Evolutionary conservation across 2,888 invertebrate genomes (phyloP).

Genomic region (Syrista parreyssii): DNA sequence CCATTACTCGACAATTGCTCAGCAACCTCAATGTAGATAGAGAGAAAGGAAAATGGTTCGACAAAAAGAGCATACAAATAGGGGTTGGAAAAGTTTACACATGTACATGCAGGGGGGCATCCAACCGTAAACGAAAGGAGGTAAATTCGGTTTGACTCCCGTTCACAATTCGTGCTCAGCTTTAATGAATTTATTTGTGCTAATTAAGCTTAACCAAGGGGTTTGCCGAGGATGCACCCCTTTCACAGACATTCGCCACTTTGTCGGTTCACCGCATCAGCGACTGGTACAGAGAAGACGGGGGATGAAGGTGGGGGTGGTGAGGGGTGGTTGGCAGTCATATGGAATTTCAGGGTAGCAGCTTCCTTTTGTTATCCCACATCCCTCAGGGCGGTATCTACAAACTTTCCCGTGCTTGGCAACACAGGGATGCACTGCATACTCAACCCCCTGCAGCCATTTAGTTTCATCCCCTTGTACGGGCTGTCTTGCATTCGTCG

Average conservation of each 20-base stretch:
- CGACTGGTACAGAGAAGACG: neutral
- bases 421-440: neutral
- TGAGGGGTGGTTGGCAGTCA: neutral
- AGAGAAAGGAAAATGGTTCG: neutral
- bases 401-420: neutral
- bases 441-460: neutral
- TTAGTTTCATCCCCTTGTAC: neutral
- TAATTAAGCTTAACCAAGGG: constrained; percentile 19
- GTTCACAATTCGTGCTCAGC: constrained; percentile 3
- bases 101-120: neutral
- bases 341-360: neutral
- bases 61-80: neutral
- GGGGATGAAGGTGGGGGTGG: no score
- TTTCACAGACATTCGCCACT: neutral
- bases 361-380: neutral
- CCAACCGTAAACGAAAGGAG: neutral
- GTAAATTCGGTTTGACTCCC: neutral
- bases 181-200: constrained; percentile 29
- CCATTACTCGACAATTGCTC: neutral
- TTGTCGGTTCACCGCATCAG: neutral
- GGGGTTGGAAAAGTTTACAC: neutral
- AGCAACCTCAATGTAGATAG: neutral
- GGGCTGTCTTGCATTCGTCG: neutral
- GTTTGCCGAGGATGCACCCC: neutral
- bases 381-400: neutral